Evolutionary conservation across 2,113 vertebrate genomes (phyloP).

Genomic region (Melanotaenia duboulayi): DNA sequence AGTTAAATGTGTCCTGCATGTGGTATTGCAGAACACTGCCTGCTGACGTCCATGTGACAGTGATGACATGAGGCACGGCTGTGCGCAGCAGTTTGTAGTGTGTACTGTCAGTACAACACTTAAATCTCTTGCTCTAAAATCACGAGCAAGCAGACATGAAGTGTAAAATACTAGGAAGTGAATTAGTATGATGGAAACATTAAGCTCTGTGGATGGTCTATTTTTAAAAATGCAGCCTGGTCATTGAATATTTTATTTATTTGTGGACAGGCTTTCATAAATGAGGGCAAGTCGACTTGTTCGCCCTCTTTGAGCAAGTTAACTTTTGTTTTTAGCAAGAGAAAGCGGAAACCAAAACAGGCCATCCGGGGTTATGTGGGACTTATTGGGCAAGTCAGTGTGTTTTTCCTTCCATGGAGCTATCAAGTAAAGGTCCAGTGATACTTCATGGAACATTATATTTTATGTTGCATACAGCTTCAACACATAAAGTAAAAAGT

Average conservation of each 20-base stretch:
- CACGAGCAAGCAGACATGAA: constrained; percentile 42
- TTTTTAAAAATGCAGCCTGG: constrained; percentile 61
- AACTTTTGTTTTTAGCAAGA: constrained; percentile 38
- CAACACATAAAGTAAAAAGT: constrained; percentile 19
- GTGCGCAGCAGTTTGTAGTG: neutral
- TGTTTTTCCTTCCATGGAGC: constrained; percentile 44
- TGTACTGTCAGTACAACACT: constrained; percentile 3
- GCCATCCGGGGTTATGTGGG: neutral
- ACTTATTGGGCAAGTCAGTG: constrained; percentile 32
- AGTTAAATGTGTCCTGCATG: constrained; percentile 11
- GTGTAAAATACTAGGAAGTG: neutral
- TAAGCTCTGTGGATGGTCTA: constrained; percentile 38
- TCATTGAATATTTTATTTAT: constrained; percentile 73
- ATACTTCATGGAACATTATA: constrained; percentile 61
- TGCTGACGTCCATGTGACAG: constrained; percentile 21
- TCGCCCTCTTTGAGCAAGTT: constrained; percentile 28
- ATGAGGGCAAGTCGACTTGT: constrained; percentile 24
- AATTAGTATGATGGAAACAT: constrained; percentile 13
- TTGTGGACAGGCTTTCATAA: constrained; percentile 34
- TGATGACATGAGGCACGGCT: neutral
- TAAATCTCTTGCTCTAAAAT: constrained; percentile 24
- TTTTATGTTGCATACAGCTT: constrained; percentile 39
- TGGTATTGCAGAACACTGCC: neutral
- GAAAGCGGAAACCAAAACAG: constrained; percentile 36
- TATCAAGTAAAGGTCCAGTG: constrained; percentile 71